phyloP scores from a whole-genome alignment of 2,113 vertebrate genomes.

The Pluvialis apricaria region DNA sequence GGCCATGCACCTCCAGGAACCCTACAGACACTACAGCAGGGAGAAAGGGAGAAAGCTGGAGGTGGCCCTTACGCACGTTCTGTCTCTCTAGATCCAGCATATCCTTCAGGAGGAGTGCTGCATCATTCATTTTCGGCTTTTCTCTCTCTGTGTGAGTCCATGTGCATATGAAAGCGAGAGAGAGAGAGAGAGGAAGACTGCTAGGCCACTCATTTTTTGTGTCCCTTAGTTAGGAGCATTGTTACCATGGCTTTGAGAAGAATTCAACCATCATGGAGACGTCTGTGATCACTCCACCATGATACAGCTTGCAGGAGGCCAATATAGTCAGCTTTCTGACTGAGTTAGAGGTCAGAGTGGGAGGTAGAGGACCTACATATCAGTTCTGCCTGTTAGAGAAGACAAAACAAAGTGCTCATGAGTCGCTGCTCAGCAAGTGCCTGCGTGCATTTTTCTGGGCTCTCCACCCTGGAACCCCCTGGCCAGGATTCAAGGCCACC shows the following conservation, averaged over 20 bases:
- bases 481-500: background rate
- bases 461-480: background rate
- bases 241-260: conserved; percentile 6
- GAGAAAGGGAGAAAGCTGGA: background rate
- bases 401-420: background rate
- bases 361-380: background rate
- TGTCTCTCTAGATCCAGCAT: background rate
- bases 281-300: background rate
- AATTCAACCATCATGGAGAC: background rate
- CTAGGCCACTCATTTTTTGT: background rate
- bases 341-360: background rate
- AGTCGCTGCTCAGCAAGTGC: background rate
- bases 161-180: background rate
- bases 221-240: background rate
- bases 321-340: background rate
- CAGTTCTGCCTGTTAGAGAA: background rate
- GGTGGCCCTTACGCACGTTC: background rate
- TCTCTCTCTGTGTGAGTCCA: background rate
- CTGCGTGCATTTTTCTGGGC: background rate
- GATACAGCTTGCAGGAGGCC: background rate
- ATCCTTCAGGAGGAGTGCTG: background rate
- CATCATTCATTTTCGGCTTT: background rate
- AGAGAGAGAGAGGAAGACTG: background rate
- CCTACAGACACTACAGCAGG: too few species aligned
- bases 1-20: background rate